phyloP scores from a whole-genome alignment of 1,140 invertebrate species.

The Danaus melanippus region DNA sequence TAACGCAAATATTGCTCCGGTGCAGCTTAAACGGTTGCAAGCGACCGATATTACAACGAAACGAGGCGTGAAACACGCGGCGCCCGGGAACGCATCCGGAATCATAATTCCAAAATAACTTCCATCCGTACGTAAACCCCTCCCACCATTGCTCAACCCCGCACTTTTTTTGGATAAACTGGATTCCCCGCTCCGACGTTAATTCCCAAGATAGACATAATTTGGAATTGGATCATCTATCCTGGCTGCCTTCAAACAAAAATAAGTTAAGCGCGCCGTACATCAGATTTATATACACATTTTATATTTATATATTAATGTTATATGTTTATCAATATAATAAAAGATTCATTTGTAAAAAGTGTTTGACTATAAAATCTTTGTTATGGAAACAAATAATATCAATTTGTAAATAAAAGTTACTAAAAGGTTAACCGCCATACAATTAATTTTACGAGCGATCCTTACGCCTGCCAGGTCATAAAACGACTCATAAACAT shows the following conservation, averaged over 20 bases:
- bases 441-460: slow-evolving; percentile 59
- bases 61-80: slow-evolving; percentile 68
- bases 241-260: slow-evolving; percentile 60
- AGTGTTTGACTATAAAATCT: slow-evolving; percentile 7
- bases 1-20: slow-evolving; percentile 39
- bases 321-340: too few species aligned
- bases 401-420: slow-evolving; percentile 18
- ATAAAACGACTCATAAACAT: slow-evolving; percentile 66
- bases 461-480: slow-evolving; percentile 65
- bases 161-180: slow-evolving; percentile 64
- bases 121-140: slow-evolving; percentile 35
- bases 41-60: slow-evolving; percentile 57
- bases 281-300: slow-evolving; percentile 48
- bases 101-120: slow-evolving; percentile 72
- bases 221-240: slow-evolving; percentile 75
- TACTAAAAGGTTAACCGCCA: slow-evolving; percentile 25
- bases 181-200: slow-evolving; percentile 66
- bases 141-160: slow-evolving; percentile 33
- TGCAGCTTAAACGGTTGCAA: slow-evolving; percentile 57
- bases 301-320: too few species aligned
- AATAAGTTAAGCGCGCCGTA: slow-evolving; percentile 60
- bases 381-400: slow-evolving; percentile 17
- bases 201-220: slow-evolving; percentile 74
- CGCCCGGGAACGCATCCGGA: slow-evolving; percentile 64
- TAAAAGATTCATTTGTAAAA: too few species aligned